phyloP scores from a whole-genome alignment of 92 coral and sea anemone genomes.

The Micromussa lordhowensis region DNA sequence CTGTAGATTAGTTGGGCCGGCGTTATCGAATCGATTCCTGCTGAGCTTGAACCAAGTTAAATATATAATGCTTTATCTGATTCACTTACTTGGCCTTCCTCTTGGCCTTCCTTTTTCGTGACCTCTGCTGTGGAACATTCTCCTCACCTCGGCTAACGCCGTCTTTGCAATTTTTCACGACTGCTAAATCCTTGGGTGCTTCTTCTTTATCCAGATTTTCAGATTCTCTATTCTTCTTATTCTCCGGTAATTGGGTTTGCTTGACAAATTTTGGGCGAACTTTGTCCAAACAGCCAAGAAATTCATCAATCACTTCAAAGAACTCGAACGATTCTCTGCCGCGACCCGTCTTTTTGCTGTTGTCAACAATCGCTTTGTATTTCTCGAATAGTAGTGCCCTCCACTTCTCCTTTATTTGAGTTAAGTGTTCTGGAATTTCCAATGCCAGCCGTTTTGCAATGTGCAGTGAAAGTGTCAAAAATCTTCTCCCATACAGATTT shows the following conservation, averaged over 20 bases:
- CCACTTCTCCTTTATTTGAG: too few relatives aligned
- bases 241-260: constrained; percentile 42
- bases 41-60: constrained; percentile 49
- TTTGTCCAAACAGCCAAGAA: constrained; percentile 52
- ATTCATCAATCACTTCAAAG: constrained; percentile 41
- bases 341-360: constrained; percentile 36
- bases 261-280: constrained; percentile 45
- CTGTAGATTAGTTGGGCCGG: constrained; percentile 47
- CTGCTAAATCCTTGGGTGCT: constrained; percentile 30
- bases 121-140: constrained; percentile 35
- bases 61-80: constrained; percentile 19
- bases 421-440: too few relatives aligned
- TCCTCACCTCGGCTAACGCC: constrained; percentile 10
- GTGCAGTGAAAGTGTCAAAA: too few relatives aligned
- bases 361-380: constrained; percentile 54
- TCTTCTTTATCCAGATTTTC: constrained; percentile 34
- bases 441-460: too few relatives aligned
- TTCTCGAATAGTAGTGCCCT: not conserved
- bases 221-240: constrained; percentile 12
- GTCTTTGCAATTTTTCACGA: constrained; percentile 39
- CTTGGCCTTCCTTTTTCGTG: constrained; percentile 31
- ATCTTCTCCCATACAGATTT: too few relatives aligned
- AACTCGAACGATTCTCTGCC: constrained; percentile 42
- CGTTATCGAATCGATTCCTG: constrained; percentile 30
- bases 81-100: constrained; percentile 24